Conservation (phyloP, 2,797 vertebrate genomes). For the Myripristis murdjan region DNA sequence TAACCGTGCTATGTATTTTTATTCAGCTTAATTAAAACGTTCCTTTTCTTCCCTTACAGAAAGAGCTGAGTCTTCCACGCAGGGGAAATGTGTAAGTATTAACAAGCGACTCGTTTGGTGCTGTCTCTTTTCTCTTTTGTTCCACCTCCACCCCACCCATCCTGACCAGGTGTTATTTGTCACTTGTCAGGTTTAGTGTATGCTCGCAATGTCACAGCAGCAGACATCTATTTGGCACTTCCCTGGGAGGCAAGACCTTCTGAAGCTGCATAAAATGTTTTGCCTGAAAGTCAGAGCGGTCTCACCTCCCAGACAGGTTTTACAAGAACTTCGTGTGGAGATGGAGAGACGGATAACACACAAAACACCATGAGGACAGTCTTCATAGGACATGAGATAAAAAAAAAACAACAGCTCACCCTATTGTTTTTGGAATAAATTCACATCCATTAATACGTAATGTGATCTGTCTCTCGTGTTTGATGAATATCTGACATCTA, state of each 20-base stretch:
- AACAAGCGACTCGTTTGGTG: not conserved
- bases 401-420: no score
- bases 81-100: conserved; percentile 85
- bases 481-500: not conserved
- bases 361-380: not conserved
- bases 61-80: conserved; percentile 86
- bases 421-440: no score
- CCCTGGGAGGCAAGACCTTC: conserved; percentile 10
- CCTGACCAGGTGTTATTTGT: conserved; percentile 37
- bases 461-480: not conserved
- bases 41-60: conserved; percentile 72
- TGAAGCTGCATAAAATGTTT: conserved; percentile 11
- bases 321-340: not conserved
- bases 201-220: conserved; percentile 8
- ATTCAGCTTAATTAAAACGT: conserved; percentile 4
- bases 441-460: not conserved
- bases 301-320: conserved; percentile 65
- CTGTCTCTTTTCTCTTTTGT: not conserved
- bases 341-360: conserved; percentile 4
- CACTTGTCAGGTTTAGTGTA: conserved; percentile 34
- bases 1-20: not conserved
- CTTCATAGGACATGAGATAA: not conserved
- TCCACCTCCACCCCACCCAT: conserved; percentile 27
- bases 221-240: conserved; percentile 17
- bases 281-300: conserved; percentile 14